A percentile compares a stretch with the other conserved stretches of the same genome.
phyloP scores from a whole-genome alignment of 2,888 invertebrate species.

The Cheilosia pagana region DNA sequence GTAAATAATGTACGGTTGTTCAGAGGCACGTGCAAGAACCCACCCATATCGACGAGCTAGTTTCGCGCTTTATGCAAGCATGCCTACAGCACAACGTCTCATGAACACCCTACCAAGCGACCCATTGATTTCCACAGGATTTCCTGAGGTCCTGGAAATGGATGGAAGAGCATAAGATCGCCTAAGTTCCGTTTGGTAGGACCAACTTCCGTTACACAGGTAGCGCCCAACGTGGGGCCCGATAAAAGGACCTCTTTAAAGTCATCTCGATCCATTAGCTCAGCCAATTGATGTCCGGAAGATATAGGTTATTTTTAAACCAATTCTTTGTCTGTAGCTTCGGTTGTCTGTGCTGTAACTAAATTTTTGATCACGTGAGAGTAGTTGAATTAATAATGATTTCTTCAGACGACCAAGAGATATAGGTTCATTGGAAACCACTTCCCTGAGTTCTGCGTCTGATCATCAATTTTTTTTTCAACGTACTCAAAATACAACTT shows the following conservation, averaged over 20 bases:
- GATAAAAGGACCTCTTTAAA: not conserved
- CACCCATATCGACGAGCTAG: too few species aligned
- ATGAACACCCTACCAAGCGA: too few species aligned
- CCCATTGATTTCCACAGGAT: too few species aligned
- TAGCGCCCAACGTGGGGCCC: too few species aligned
- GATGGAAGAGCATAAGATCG: too few species aligned
- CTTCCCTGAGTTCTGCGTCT: not conserved
- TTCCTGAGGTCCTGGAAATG: too few species aligned
- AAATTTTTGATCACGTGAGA: not conserved
- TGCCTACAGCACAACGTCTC: too few species aligned
- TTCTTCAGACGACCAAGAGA: not conserved
- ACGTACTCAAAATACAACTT: not conserved
- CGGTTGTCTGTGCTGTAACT: not conserved
- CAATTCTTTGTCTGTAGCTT: conserved; percentile 1
- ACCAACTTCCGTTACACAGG: too few species aligned
- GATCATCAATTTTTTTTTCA: not conserved
- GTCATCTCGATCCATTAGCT: not conserved
- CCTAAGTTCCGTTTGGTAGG: too few species aligned
- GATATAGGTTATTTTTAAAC: not conserved
- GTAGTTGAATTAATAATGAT: not conserved
- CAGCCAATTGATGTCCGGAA: not conserved
- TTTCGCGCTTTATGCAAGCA: too few species aligned
- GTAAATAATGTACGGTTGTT: too few species aligned
- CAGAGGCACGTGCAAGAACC: too few species aligned
- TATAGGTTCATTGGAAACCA: conserved; percentile 2